Conservation (phyloP, 1,140 invertebrate species). For the Brachionus koreanus region DNA sequence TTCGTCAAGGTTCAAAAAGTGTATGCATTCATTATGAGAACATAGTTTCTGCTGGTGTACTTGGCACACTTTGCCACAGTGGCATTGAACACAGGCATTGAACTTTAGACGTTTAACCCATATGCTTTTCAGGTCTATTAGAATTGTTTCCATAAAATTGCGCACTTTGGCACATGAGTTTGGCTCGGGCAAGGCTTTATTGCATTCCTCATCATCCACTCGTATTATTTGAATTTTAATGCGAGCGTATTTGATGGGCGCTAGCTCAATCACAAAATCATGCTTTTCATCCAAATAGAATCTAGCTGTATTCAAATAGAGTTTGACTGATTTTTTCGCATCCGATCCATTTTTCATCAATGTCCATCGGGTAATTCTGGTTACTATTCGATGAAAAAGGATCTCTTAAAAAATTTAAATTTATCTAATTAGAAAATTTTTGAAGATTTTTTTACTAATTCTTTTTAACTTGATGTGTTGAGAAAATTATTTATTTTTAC, state of each 20-base stretch:
- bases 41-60: slow-evolving; percentile 53
- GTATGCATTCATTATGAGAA: slow-evolving; percentile 53
- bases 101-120: slow-evolving; percentile 59
- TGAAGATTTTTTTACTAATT: too few species aligned
- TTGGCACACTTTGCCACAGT: slow-evolving; percentile 55
- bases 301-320: slow-evolving; percentile 48
- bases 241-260: slow-evolving; percentile 48
- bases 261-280: slow-evolving; percentile 55
- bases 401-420: slow-evolving; percentile 48
- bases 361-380: slow-evolving; percentile 51
- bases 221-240: slow-evolving; percentile 49
- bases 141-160: slow-evolving; percentile 57
- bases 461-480: too few species aligned
- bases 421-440: too few species aligned
- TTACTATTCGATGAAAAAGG: slow-evolving; percentile 53
- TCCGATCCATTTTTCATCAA: slow-evolving; percentile 48
- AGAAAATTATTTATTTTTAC: too few species aligned
- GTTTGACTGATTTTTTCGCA: slow-evolving; percentile 48
- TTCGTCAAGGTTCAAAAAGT: slow-evolving; percentile 60
- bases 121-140: slow-evolving; percentile 54
- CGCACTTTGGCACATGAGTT: slow-evolving; percentile 54
- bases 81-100: slow-evolving; percentile 54
- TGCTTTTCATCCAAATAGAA: slow-evolving; percentile 54
- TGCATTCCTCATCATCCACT: background rate
- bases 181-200: slow-evolving; percentile 46